Base-by-base conservation (phyloP, 2,888 invertebrate genomes). In the Rhingia rostrata region DNA sequence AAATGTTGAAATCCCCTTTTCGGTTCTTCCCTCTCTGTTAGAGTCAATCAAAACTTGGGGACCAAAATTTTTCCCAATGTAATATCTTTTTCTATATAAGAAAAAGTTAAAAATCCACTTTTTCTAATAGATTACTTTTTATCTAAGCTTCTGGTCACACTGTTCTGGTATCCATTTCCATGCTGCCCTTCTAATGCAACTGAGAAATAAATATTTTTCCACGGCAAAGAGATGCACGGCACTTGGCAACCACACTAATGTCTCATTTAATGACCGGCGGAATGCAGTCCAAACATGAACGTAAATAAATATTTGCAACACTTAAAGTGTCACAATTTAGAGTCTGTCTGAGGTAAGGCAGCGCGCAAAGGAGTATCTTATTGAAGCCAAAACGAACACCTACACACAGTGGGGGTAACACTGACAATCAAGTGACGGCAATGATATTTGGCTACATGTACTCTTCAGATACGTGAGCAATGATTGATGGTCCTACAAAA, bases 401-500 rank as follows among this genome's bases (percentile, higher is more conserved):
- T 84, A 79, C 74, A 70, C 79, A 22, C 22, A 22, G 22, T 22
- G 22, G 39, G 67, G 53, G 10, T 12, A 61, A 67, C 30, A 73
- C 67, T 83, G 84, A 84, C 84, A 84, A 70, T 84, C 80, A 60
- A 84, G 69, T 80, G 84, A 84, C 67, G 83, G 74, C 80, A 69
- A 32, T 53, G 67, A 73, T 79, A 66, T 66, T 73, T 47, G 61
- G 22, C 22, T 22, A 22, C 63, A 56, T 58, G 39, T 58, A 58
- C 58, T 22, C 22, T 1, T 1, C 22, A 22, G 1, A 22, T 22
- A 22, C 22, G 49, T 72, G 69, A 74, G 32, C 60, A 80, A 61
- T 84, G 84, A 84, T 84, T 84, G 84, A 84, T 84, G 80, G 84
- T 74, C 56, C 41, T 64, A 80, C 84, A 84, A 84, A 84, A 84